Evolutionary conservation across 1,140 invertebrate genomes (phyloP).

Genomic region (Gonioctena quinquepunctata): DNA sequence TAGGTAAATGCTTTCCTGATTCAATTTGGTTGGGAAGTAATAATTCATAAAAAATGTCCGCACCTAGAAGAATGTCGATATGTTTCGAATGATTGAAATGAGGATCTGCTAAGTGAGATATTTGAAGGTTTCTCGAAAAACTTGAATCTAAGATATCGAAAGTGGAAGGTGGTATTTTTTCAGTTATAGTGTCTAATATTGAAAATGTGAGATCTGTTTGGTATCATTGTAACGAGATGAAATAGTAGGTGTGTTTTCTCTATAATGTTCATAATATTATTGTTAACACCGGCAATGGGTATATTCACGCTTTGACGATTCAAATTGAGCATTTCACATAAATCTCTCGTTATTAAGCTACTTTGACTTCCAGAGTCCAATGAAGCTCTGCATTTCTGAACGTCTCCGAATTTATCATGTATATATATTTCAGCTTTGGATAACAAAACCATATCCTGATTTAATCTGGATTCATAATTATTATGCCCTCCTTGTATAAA

Average conservation of each 20-base stretch:
- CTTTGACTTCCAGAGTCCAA: constrained; percentile 18
- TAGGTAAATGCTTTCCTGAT: constrained; percentile 34
- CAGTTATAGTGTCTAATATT: constrained; percentile 21
- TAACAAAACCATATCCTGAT: constrained; percentile 11
- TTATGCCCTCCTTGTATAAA: no score
- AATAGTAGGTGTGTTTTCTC: not conserved
- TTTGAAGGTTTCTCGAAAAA: not conserved
- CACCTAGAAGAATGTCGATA: no score
- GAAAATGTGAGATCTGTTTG: not conserved
- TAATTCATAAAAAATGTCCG: no score
- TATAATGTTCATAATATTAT: not conserved
- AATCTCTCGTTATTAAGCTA: constrained; percentile 22
- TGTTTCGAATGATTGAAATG: no score
- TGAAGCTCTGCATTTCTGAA: constrained; percentile 10
- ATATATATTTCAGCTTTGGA: constrained; percentile 19
- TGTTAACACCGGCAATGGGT: constrained; percentile 11
- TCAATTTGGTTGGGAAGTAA: no score
- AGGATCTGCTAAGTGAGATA: constrained; percentile 31
- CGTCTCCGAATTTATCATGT: not conserved
- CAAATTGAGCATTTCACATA: constrained; percentile 23
- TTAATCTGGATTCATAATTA: no score
- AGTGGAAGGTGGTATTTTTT: constrained; percentile 17
- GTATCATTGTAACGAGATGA: not conserved
- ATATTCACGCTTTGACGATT: constrained; percentile 10
- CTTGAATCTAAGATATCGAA: not conserved